Evolutionary conservation across 2,797 vertebrate species (phyloP).

Genomic region (Todus mexicanus): DNA sequence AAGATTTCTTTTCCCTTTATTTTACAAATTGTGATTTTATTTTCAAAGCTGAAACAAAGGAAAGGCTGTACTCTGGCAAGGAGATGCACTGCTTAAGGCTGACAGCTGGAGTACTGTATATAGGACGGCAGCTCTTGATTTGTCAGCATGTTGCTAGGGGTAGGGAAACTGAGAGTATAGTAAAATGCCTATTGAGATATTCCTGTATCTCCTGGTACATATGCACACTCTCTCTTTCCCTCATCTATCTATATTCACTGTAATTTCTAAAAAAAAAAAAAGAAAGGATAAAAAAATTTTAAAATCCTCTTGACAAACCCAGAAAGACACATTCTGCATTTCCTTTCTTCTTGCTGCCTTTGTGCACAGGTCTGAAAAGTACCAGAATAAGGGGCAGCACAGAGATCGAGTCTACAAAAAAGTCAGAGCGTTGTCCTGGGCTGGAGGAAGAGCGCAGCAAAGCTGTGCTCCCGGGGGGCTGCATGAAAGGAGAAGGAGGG

Average conservation of each 20-base stretch:
- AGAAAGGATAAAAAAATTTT: not conserved
- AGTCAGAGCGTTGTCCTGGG: not conserved
- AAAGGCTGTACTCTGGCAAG: slow-evolving; percentile 13
- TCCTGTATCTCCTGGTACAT: slow-evolving; percentile 16
- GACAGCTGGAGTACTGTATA: slow-evolving; percentile 58
- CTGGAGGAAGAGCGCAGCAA: not conserved
- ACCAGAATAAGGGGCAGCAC: not conserved
- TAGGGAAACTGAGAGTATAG: slow-evolving; percentile 17
- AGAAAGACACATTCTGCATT: not conserved
- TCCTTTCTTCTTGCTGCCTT: not conserved
- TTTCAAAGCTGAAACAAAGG: slow-evolving; percentile 45
- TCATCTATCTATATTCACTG: not conserved
- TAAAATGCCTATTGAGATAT: slow-evolving; percentile 18
- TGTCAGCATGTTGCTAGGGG: slow-evolving; percentile 59
- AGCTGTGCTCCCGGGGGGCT: not conserved
- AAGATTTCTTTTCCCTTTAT: not conserved
- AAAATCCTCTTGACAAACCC: not conserved
- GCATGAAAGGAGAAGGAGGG: not conserved
- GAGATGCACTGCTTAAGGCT: slow-evolving; percentile 31
- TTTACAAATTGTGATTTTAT: slow-evolving; percentile 6
- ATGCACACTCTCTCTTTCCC: not conserved
- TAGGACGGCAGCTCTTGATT: slow-evolving; percentile 55
- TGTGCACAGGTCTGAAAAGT: not conserved
- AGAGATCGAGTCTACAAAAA: fast-evolving
- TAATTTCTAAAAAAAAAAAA: not conserved